Base-by-base conservation (phyloP, 2,797 vertebrate genomes). In the Sylvia borin region DNA sequence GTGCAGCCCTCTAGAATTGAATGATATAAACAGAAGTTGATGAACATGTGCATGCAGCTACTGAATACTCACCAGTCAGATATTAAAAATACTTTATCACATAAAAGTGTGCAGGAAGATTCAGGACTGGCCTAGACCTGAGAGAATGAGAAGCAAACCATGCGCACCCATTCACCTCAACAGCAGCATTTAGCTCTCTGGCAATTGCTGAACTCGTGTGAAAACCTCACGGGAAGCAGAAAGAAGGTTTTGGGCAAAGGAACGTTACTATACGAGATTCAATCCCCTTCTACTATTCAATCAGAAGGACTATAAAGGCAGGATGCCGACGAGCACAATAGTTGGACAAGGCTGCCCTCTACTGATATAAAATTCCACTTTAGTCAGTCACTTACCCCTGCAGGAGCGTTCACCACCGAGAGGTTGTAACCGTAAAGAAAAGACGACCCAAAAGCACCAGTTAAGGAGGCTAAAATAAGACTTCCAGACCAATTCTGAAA, bases 341-440 rank as follows among this genome's bases (percentile, higher is more conserved):
- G 58, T 27, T 43, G 57, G 62, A 17, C 77, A 70, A 79, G 81
- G 85, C 61, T 58, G 94, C 95, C 95, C 96, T 93, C 96, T 97
- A 17, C 80, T 22, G 93, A 57, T 40, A 4, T 0, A 9, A 16
- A 42, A 17, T 34, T 26, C 10, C 45, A 5, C 15, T 13, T 34
- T 2, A 26, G 26, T 24, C 72, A 34, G 34, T 45, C 83, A 98
- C 99, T 99, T 97, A 99, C 99, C 98, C 2, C 73, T 7, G 98
- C 75, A 1, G 99, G 99, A 53, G 99, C 99, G 2, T 99, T 99
- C 95, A 99, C 99, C 88, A 99, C 99, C 0, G 99, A 99, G 19
- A 99, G 98, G 96, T 99, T 99, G 97, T 99, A 99, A 25, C 99
- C 99, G 0, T 99, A 99, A 32, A 99, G 98, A 93, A 99, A 99